These are phyloP conservation scores for Electrophaes corylata DNA, from an alignment of 2,888 invertebrate genomes.

Conservation along the genomic window DNA sequence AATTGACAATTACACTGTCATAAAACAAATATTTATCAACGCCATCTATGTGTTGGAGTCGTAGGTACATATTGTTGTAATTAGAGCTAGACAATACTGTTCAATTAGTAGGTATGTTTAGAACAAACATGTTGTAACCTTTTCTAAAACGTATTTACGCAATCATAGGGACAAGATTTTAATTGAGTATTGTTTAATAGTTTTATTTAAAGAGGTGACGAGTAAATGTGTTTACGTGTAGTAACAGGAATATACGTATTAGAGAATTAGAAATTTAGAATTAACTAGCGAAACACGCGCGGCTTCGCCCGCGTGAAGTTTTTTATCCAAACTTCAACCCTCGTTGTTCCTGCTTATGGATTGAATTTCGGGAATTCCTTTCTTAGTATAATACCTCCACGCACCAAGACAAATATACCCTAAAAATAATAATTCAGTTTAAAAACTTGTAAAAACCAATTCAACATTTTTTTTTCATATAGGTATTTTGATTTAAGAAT, in stretches of 20 bases:
- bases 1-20: constrained; percentile 40
- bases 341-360: no score
- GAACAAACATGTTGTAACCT: constrained; percentile 27
- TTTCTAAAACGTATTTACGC: constrained; percentile 41
- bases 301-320: no score
- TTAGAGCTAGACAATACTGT: constrained; percentile 38
- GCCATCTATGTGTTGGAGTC: constrained; percentile 10
- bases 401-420: no score
- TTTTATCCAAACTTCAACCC: no score
- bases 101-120: constrained; percentile 44
- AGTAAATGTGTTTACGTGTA: background rate
- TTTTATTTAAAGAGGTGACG: constrained; percentile 9
- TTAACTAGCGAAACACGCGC: no score
- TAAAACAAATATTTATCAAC: constrained; percentile 29
- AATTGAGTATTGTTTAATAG: constrained; percentile 48
- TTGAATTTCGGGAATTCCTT: no score
- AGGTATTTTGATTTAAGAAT: no score
- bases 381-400: no score
- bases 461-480: no score
- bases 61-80: constrained; percentile 20
- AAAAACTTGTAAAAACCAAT: no score
- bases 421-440: no score
- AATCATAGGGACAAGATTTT: constrained; percentile 33
- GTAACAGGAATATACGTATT: background rate
- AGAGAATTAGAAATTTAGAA: background rate